Evolutionary conservation across 2,113 vertebrate genomes (phyloP), one percentile per base, ranked within the genome.

Genomic region (Neolamprologus caudopunctatus): DNA sequence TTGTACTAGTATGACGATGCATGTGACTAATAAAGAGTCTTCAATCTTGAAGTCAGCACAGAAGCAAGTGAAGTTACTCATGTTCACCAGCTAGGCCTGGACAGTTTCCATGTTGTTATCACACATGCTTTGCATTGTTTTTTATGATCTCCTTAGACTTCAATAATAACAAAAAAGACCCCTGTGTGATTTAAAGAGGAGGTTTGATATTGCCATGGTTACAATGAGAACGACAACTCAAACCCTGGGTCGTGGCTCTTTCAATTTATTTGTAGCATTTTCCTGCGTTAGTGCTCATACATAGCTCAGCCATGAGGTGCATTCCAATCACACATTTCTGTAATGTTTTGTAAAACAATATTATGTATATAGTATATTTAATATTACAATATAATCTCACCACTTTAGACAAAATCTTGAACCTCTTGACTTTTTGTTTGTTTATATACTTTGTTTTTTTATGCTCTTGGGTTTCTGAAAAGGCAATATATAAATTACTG

Each of bases 341-440:
- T 37, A 68, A 68, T 40, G 35, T 68, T 68, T 68, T 68, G n/a
- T 68, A 68, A 68, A 12, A 68, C 58, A 63, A 33, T 19, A 63
- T 33, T 31, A 58, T 58, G 14, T 17, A 58, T 58, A 4, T 58
- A 57, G 55, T 31, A 58, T 58, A 58, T 58, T 58, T 31, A 58
- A 58, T 58, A 58, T 58, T 58, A 58, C 8, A 58, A 9, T 58
- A 58, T 58, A 17, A 58, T 33, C 57, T 61, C 58, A 63, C 6
- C 28, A 11, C 57, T 31, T 33, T 33, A 61, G 21, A 61, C 28
- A 61, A 10, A 24, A 24, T 24, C 21, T 24, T 24, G 21, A 10
- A 61, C 57, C 28, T 61, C 28, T 33, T 7, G 4, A 63, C 16
- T 17, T 31, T 31, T 33, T 61, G 58, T 19, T 61, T 61, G 3